A percentile compares a stretch with the other conserved stretches of the same genome.
Evolutionary conservation across 2,888 invertebrate genomes (phyloP).

Genomic region (Amblyjoppa proteus): DNA sequence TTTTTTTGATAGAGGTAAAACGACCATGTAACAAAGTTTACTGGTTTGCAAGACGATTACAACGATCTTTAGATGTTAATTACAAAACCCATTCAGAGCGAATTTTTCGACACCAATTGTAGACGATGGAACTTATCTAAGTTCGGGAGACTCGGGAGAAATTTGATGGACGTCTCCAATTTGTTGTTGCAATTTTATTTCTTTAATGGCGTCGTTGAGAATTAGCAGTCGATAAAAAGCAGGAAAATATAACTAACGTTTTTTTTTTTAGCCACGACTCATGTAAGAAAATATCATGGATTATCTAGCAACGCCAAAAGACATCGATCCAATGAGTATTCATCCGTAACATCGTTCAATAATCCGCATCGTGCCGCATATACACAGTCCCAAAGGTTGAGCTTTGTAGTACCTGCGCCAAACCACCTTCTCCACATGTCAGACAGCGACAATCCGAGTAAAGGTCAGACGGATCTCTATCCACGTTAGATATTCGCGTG

Average conservation of each 20-base stretch:
- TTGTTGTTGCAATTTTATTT: background rate
- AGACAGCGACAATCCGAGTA: constrained; percentile 58
- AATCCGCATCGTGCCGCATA: background rate
- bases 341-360: background rate
- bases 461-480: constrained; percentile 60
- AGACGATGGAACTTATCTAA: no score
- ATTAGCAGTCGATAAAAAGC: background rate
- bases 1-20: background rate
- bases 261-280: background rate
- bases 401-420: constrained; percentile 65
- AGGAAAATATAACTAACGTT: background rate
- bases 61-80: no score
- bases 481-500: constrained; percentile 62
- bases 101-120: no score
- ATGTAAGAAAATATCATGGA: background rate
- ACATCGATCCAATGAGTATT: background rate
- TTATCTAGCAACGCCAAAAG: background rate
- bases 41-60: no score
- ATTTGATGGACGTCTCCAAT: background rate
- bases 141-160: background rate
- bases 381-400: background rate
- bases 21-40: no score
- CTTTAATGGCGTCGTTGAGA: background rate
- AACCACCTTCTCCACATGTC: constrained; percentile 74
- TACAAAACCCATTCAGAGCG: no score